These are phyloP conservation scores for Syrista parreyssii DNA, from an alignment of 2,888 invertebrate species.

Conservation along the genomic window DNA sequence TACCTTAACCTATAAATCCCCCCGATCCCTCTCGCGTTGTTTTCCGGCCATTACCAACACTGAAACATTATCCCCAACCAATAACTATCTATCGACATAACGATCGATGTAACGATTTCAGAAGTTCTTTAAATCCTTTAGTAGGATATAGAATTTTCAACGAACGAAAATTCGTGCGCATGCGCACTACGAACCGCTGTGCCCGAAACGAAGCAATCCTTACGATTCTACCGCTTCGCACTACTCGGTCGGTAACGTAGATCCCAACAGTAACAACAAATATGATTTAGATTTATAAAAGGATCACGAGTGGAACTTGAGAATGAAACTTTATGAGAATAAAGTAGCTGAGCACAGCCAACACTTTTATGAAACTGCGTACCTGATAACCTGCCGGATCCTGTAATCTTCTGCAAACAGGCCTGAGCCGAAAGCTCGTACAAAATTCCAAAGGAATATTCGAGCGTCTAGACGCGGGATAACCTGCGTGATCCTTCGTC, in stretches of 20 bases:
- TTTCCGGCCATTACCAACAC: not conserved
- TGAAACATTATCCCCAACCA: not conserved
- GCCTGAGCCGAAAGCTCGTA: not conserved
- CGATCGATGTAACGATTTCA: not conserved
- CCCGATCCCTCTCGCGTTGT: not conserved
- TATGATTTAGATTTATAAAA: not conserved
- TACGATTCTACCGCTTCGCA: not conserved
- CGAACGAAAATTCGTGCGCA: not conserved
- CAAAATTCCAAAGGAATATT: not conserved
- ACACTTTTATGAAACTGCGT: not conserved
- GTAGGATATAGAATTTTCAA: not conserved
- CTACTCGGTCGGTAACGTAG: not conserved
- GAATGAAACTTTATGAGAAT: not conserved
- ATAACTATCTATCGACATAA: not conserved
- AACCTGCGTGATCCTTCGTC: not conserved
- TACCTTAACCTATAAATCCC: not conserved
- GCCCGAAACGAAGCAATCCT: not conserved
- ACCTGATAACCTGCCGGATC: not conserved
- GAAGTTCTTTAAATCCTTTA: not conserved
- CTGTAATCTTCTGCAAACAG: slow-evolving; percentile 1
- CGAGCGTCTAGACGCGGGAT: not conserved
- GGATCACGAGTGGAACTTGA: not conserved
- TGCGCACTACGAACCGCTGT: not conserved
- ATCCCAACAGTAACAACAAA: not conserved
- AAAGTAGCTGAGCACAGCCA: not conserved